Conservation (phyloP, 2,888 invertebrate genomes). For the Xanthia togata region DNA sequence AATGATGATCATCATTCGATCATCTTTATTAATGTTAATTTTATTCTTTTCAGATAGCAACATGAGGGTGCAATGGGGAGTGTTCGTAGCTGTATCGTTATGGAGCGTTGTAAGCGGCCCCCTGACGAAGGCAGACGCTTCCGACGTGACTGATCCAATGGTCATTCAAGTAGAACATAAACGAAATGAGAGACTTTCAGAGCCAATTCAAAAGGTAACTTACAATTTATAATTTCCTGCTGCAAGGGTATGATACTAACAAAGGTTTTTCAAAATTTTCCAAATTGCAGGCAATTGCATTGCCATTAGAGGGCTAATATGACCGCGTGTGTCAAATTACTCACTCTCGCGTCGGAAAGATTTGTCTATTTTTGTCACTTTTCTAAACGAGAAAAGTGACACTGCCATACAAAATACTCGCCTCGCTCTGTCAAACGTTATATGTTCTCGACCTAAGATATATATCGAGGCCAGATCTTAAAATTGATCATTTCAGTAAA, state of each 20-base stretch:
- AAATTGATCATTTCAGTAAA: no score
- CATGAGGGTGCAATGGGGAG: constrained; percentile 51
- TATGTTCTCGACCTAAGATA: no score
- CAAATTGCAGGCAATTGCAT: no score
- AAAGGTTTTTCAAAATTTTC: not conserved
- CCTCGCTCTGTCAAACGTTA: no score
- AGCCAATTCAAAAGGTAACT: constrained; percentile 53
- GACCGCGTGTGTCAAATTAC: not conserved
- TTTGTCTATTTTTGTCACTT: not conserved
- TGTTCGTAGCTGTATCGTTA: constrained; percentile 43
- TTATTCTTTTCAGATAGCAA: constrained; percentile 32
- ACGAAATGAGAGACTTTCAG: constrained; percentile 51
- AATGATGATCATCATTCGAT: not conserved
- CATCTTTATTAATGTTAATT: not conserved
- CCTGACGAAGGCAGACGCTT: constrained; percentile 33
- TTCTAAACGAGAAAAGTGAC: no score
- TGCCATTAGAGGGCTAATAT: not conserved
- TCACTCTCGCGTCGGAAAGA: not conserved
- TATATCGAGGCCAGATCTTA: no score
- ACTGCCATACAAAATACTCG: no score
- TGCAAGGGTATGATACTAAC: no score
- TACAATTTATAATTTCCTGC: not conserved
- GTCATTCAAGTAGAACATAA: constrained; percentile 52
- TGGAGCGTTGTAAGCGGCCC: constrained; percentile 45
- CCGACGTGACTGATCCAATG: constrained; percentile 53